Percentiles rank a stretch among this genome's conserved stretches.
phyloP scores from a whole-genome alignment of 2,797 vertebrate species.

The Cichlasoma orientale region DNA sequence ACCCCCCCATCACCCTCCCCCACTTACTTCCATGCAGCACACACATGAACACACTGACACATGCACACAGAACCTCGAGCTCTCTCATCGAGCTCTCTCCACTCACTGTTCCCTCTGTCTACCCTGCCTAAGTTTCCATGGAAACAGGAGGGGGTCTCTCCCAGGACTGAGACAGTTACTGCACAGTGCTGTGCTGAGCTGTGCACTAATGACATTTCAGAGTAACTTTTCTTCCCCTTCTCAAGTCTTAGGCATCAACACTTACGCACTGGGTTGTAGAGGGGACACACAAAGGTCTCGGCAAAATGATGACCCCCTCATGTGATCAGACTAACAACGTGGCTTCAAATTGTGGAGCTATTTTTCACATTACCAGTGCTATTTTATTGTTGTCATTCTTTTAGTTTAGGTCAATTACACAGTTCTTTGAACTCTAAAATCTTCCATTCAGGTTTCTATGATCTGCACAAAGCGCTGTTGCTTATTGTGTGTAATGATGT shows the following conservation, averaged over 20 bases:
- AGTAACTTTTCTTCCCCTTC: constrained; percentile 68
- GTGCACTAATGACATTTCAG: constrained; percentile 77
- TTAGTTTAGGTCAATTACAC: constrained; percentile 19
- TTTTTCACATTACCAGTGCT: neutral
- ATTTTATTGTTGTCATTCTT: constrained; percentile 3
- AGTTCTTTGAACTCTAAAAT: neutral
- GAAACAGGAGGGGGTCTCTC: constrained; percentile 82
- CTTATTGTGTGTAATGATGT: constrained; percentile 48
- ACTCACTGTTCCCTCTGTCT: constrained; percentile 62
- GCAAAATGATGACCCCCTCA: constrained; percentile 15
- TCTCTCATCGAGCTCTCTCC: constrained; percentile 45
- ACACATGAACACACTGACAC: constrained; percentile 11
- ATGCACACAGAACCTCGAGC: constrained; percentile 46
- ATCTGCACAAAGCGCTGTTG: constrained; percentile 36
- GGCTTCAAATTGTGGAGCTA: neutral
- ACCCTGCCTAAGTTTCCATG: constrained; percentile 82
- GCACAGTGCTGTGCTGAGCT: constrained; percentile 72
- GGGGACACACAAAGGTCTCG: constrained; percentile 29
- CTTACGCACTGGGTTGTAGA: constrained; percentile 37
- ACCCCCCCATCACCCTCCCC: constrained; percentile 39
- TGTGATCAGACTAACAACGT: constrained; percentile 24
- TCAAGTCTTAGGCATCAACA: constrained; percentile 56
- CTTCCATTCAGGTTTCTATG: constrained; percentile 15
- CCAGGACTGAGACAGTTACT: constrained; percentile 73
- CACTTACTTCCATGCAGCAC: constrained; percentile 5